A percentile compares a stretch with the other conserved stretches of the same genome.
Evolutionary conservation across 1,140 invertebrate species (phyloP).

Genomic region (Drosophila fuyamai): DNA sequence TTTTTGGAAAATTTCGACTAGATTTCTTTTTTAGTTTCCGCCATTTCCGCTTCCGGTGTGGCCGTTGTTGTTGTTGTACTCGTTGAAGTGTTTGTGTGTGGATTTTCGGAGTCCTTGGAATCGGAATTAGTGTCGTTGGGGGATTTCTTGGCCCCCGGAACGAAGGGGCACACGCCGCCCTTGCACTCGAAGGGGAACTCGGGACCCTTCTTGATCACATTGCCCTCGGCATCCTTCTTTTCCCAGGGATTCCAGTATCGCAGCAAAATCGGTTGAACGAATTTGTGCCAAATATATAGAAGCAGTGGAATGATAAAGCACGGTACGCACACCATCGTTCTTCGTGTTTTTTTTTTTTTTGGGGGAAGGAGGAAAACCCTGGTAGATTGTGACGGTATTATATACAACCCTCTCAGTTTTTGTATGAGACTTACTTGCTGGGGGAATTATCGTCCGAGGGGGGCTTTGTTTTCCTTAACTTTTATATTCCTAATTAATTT

Average conservation of each 20-base stretch:
- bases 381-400: background rate
- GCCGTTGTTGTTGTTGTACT: background rate
- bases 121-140: background rate
- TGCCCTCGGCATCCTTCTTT: conserved; percentile 86
- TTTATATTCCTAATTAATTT: background rate
- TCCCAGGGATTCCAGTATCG: conserved; percentile 92
- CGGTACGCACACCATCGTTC: conserved; percentile 89
- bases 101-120: background rate
- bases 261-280: conserved; percentile 89
- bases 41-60: background rate
- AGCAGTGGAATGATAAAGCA: conserved; percentile 91
- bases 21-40: conserved; percentile 54
- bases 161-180: conserved; percentile 84
- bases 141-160: conserved; percentile 41
- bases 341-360: background rate
- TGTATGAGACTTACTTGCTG: background rate
- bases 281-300: conserved; percentile 91
- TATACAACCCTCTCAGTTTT: no score
- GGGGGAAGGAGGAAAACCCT: background rate
- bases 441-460: background rate
- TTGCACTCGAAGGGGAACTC: conserved; percentile 87
- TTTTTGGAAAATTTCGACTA: conserved; percentile 23
- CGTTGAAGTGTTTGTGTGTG: background rate
- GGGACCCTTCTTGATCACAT: conserved; percentile 84
- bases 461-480: conserved; percentile 1